phyloP scores from a whole-genome alignment of 2,888 invertebrate species.

The Orchestes rusci region DNA sequence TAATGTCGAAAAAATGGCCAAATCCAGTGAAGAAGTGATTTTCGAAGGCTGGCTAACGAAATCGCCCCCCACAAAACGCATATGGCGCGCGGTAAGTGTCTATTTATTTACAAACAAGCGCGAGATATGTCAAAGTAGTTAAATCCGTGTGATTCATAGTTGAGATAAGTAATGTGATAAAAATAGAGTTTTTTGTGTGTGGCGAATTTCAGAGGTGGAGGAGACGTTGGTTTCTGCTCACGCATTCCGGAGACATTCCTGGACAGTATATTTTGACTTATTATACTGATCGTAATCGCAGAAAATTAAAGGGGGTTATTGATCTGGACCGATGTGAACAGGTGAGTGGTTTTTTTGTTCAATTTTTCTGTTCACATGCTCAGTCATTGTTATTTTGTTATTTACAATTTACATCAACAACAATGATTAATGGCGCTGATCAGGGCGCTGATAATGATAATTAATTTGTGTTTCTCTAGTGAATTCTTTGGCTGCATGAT shows the following conservation, averaged over 20 bases:
- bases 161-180: slow-evolving; percentile 22
- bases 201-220: slow-evolving; percentile 74
- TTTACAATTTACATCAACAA: neutral
- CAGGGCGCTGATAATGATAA: too few relatives aligned
- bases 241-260: slow-evolving; percentile 85
- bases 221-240: slow-evolving; percentile 87
- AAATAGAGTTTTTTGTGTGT: slow-evolving; percentile 31
- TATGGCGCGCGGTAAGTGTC: slow-evolving; percentile 93
- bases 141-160: too few relatives aligned
- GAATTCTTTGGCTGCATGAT: too few relatives aligned
- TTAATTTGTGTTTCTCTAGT: too few relatives aligned
- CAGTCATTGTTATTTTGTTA: too few relatives aligned
- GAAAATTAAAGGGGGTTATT: slow-evolving; percentile 81
- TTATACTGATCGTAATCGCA: slow-evolving; percentile 79
- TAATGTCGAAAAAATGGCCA: slow-evolving; percentile 40
- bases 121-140: too few relatives aligned
- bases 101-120: too few relatives aligned
- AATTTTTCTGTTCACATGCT: too few relatives aligned
- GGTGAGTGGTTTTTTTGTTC: too few relatives aligned
- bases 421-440: too few relatives aligned
- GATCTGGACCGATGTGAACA: slow-evolving; percentile 95
- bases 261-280: slow-evolving; percentile 92
- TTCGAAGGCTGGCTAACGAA: slow-evolving; percentile 94
- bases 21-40: slow-evolving; percentile 61
- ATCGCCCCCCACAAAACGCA: slow-evolving; percentile 86